Percentiles rank a stretch among this genome's conserved stretches.
Conservation (phyloP, 2,797 vertebrate species). For the Pseudochirops corinnae region DNA sequence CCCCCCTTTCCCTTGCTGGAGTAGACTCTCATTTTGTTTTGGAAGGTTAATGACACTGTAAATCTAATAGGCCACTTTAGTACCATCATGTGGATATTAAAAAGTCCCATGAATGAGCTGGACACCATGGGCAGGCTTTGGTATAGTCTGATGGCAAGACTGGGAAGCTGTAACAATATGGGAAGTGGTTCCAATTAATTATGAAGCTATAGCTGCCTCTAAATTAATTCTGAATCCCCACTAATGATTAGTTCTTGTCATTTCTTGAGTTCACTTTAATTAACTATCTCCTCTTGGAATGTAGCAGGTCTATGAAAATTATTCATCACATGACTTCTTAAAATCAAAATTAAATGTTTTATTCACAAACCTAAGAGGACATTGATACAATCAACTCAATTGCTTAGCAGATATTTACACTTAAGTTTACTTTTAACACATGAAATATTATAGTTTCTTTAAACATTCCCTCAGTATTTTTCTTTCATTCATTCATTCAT, state of each 20-base stretch:
- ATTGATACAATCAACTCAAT: background rate
- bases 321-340: conserved; percentile 48
- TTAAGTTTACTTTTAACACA: background rate
- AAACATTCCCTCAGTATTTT: background rate
- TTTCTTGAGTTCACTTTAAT: conserved; percentile 73
- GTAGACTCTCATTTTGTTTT: conserved; percentile 86
- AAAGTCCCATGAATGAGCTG: conserved; percentile 85
- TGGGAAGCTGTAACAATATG: conserved; percentile 76
- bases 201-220: conserved; percentile 80
- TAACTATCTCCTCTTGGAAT: conserved; percentile 52
- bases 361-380: conserved; percentile 17
- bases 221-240: conserved; percentile 83
- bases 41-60: conserved; percentile 89
- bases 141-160: conserved; percentile 77
- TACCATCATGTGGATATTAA: conserved; percentile 89
- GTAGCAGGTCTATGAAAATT: conserved; percentile 35
- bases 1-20: conserved; percentile 63
- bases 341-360: conserved; percentile 61
- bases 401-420: background rate
- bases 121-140: conserved; percentile 83
- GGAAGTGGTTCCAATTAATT: conserved; percentile 85
- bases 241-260: conserved; percentile 79
- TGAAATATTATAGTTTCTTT: background rate
- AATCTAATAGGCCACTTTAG: conserved; percentile 91
- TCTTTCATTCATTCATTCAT: background rate